phyloP scores from a whole-genome alignment of 1,140 invertebrate genomes.

The Apis florea region DNA sequence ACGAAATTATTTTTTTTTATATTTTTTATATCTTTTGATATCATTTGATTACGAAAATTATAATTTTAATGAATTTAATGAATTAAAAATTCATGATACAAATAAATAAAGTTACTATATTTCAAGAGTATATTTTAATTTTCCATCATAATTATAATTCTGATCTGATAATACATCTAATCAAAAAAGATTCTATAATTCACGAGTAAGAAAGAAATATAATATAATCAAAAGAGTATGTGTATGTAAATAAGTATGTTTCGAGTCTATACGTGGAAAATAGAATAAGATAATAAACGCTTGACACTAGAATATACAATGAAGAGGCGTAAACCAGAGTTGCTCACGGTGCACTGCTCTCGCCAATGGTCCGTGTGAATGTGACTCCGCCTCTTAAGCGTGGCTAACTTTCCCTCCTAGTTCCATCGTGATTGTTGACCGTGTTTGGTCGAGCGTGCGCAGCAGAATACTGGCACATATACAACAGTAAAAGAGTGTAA shows the following conservation, averaged over 20 bases:
- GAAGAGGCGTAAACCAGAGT: constrained; percentile 71
- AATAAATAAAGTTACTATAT: too few species aligned
- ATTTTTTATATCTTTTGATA: too few species aligned
- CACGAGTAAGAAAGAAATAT: neutral
- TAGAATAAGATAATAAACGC: constrained; percentile 35
- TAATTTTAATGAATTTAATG: too few species aligned
- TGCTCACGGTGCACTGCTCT: constrained; percentile 71
- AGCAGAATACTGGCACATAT: constrained; percentile 34
- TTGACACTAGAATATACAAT: constrained; percentile 49
- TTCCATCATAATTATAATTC: too few species aligned
- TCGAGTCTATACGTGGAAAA: neutral
- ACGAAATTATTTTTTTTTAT: too few species aligned
- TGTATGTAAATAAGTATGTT: neutral
- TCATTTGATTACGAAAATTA: too few species aligned
- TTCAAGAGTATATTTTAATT: too few species aligned
- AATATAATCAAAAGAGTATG: neutral
- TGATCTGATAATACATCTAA: too few species aligned
- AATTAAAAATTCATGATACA: too few species aligned
- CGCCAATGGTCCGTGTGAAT: constrained; percentile 76
- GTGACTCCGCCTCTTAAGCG: constrained; percentile 74
- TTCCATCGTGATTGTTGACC: constrained; percentile 41
- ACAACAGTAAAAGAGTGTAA: neutral
- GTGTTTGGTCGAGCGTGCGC: constrained; percentile 68
- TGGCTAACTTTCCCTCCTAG: constrained; percentile 61
- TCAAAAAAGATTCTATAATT: neutral